Percentiles rank a stretch among this genome's conserved stretches.
phyloP scores from a whole-genome alignment of 1,140 invertebrate genomes.

The Drosophila prosaltans region DNA sequence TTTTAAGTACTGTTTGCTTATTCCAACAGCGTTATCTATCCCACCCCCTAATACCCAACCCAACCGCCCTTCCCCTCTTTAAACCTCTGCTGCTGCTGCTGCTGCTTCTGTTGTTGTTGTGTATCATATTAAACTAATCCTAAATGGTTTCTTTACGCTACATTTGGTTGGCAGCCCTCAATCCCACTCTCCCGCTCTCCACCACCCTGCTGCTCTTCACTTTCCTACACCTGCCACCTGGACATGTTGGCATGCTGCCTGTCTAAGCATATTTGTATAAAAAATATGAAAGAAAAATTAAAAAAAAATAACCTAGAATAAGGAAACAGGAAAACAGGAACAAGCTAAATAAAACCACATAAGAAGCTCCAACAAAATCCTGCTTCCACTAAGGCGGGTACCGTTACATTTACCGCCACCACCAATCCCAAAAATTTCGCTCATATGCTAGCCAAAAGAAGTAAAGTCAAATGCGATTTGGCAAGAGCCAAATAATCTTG shows the following conservation, averaged over 20 bases:
- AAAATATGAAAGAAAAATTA: slow-evolving; percentile 24
- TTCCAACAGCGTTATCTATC: slow-evolving; percentile 72
- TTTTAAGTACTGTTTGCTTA: slow-evolving; percentile 82
- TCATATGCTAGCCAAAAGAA: slow-evolving; percentile 25
- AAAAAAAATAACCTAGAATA: slow-evolving; percentile 17
- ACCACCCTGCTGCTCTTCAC: too few relatives aligned
- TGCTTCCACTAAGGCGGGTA: too few relatives aligned
- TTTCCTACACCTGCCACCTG: slow-evolving; percentile 37
- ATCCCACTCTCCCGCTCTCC: not conserved
- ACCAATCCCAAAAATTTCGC: not conserved
- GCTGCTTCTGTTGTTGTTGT: slow-evolving; percentile 32
- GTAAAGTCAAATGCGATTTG: slow-evolving; percentile 59
- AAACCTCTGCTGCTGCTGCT: not conserved
- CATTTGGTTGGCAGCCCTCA: slow-evolving; percentile 75
- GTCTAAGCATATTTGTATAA: slow-evolving; percentile 55
- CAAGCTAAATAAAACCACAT: not conserved
- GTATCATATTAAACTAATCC: slow-evolving; percentile 83
- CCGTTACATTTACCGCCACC: too few relatives aligned
- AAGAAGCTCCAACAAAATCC: slow-evolving; percentile 19
- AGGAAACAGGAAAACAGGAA: too few relatives aligned
- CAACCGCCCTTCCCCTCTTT: too few relatives aligned
- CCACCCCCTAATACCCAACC: not conserved
- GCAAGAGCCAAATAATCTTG: slow-evolving; percentile 22
- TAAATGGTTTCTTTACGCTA: slow-evolving; percentile 82
- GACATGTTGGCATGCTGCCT: slow-evolving; percentile 38